Conservation (phyloP, 2,113 vertebrate genomes). For the Ibidorhyncha struthersii region DNA sequence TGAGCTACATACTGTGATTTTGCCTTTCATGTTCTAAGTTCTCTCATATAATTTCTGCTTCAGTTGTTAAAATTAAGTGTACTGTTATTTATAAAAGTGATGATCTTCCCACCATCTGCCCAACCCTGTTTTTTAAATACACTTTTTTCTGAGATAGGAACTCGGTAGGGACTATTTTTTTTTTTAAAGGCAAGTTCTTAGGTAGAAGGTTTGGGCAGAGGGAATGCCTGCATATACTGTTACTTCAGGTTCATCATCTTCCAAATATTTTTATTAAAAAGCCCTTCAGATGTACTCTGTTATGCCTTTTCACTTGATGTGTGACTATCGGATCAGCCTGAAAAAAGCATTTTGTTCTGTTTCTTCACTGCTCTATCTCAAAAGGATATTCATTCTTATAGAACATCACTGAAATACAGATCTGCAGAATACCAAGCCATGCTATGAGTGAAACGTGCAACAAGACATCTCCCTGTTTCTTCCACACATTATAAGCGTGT, state of each 20-base stretch:
- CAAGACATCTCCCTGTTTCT: not conserved
- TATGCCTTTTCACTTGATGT: not conserved
- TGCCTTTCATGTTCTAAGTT: not conserved
- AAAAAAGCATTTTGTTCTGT: not conserved
- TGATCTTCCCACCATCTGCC: not conserved
- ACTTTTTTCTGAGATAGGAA: not conserved
- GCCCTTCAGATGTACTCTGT: not conserved
- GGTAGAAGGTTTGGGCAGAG: not conserved
- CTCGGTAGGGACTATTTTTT: not conserved
- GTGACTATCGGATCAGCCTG: not conserved
- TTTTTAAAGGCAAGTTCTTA: not conserved
- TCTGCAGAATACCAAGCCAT: not conserved
- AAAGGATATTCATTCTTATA: not conserved
- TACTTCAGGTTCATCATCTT: not conserved
- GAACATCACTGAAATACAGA: not conserved
- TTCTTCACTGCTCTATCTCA: not conserved
- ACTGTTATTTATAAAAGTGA: not conserved
- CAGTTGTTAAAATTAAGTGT: not conserved
- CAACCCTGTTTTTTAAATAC: not conserved
- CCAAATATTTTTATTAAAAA: not conserved
- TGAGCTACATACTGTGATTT: not conserved
- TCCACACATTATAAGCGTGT: not conserved
- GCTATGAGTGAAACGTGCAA: fast-evolving
- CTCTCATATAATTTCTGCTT: not conserved
- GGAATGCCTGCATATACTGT: not conserved